Percentiles rank a stretch among this genome's conserved stretches.
Conservation (phyloP, 2,888 invertebrate species). For the Limulus polyphemus region DNA sequence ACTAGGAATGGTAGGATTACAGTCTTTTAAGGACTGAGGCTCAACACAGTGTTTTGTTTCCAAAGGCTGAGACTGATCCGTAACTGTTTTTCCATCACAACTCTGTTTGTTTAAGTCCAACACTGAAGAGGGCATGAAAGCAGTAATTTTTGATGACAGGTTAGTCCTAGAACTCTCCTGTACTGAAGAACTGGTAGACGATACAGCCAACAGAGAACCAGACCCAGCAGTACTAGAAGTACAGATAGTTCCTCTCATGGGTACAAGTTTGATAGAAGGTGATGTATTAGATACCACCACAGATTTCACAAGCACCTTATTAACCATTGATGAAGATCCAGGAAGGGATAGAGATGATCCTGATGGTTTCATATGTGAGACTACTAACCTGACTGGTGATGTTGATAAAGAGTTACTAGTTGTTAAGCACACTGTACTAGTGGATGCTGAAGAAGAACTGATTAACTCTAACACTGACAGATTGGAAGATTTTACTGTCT, state of each 20-base stretch:
- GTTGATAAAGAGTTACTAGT: conserved; percentile 9
- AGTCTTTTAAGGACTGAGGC: no score
- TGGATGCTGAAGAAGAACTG: conserved; percentile 1
- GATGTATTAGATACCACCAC: conserved; percentile 27
- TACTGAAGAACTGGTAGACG: no score
- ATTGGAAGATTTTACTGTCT: conserved; percentile 21
- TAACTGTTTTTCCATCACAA: no score
- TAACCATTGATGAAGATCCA: conserved; percentile 11
- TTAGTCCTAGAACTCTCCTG: no score
- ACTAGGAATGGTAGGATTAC: no score
- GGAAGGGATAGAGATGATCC: conserved; percentile 15
- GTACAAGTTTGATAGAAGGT: conserved; percentile 22
- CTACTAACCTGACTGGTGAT: conserved; percentile 31
- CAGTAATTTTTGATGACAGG: no score
- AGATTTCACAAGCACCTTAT: conserved; percentile 29
- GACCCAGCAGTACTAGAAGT: no score
- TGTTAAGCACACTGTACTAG: conserved; percentile 11
- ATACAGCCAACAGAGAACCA: no score
- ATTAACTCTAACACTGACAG: conserved; percentile 21
- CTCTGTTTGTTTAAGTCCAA: no score
- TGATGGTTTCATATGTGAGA: conserved; percentile 29
- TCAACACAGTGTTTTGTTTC: no score
- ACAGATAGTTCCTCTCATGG: background rate
- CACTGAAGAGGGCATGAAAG: no score
- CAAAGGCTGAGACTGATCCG: no score